phyloP scores from a whole-genome alignment of 1,140 invertebrate genomes.

The honey bee (Apis mellifera) region DNA sequence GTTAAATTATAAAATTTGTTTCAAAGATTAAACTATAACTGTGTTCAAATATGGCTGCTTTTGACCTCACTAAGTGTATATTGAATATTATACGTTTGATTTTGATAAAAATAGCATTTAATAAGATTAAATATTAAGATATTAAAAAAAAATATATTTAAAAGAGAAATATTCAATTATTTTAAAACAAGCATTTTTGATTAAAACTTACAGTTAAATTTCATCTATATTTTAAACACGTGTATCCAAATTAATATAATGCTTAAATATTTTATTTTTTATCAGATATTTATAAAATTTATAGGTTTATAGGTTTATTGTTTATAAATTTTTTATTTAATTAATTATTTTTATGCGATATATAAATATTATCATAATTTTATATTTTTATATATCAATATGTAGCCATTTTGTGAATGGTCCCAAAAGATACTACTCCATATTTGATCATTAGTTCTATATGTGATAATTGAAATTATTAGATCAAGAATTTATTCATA shows the following conservation, averaged over 20 bases:
- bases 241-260: not conserved
- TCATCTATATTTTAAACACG: slow-evolving; percentile 9
- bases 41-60: slow-evolving; percentile 55
- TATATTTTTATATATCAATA: not conserved
- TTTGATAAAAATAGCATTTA: not conserved
- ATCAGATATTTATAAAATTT: not conserved
- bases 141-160: not conserved
- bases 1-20: not conserved
- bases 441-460: slow-evolving; percentile 42
- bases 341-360: not conserved
- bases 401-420: slow-evolving; percentile 60
- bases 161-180: not conserved
- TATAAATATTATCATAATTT: not conserved
- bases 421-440: slow-evolving; percentile 43
- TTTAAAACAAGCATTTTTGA: not conserved
- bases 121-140: not conserved
- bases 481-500: not conserved
- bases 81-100: not conserved
- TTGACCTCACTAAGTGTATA: not conserved
- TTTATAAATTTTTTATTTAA: not conserved
- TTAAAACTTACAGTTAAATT: not conserved
- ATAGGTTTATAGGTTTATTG: not conserved
- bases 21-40: not conserved
- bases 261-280: not conserved
- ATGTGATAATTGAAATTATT: not conserved